Conservation (phyloP, 1,140 invertebrate species). For the Gonatopus flavifemur region DNA sequence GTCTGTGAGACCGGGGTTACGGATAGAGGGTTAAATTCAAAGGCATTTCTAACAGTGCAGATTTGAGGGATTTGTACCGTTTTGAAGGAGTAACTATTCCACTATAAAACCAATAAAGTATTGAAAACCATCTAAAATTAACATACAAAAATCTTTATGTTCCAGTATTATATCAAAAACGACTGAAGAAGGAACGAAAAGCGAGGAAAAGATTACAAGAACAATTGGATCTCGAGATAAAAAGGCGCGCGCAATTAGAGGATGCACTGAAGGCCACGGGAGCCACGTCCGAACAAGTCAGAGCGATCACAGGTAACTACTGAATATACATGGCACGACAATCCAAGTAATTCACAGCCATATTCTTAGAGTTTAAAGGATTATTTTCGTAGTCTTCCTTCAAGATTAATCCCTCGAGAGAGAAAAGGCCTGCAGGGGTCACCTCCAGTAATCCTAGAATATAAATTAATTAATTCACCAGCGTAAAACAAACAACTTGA, state of each 20-base stretch:
- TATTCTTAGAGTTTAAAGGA: background rate
- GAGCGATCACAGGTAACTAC: conserved; percentile 73
- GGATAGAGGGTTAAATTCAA: too few species aligned
- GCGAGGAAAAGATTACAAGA: conserved; percentile 80
- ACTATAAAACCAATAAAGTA: too few species aligned
- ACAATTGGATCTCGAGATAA: conserved; percentile 77
- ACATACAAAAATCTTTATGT: too few species aligned
- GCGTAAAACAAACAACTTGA: conserved; percentile 47
- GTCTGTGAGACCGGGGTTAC: too few species aligned
- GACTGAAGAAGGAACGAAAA: conserved; percentile 82
- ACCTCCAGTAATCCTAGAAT: conserved; percentile 42
- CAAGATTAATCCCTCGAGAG: background rate
- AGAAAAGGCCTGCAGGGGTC: too few species aligned
- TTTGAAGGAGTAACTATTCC: too few species aligned
- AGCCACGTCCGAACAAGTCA: conserved; percentile 72
- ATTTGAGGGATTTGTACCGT: too few species aligned
- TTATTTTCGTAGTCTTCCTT: background rate
- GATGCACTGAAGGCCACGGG: conserved; percentile 78
- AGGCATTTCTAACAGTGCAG: too few species aligned
- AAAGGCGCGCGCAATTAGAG: conserved; percentile 75
- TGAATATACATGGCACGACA: background rate
- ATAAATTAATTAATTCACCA: conserved; percentile 51
- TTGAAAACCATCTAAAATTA: too few species aligned
- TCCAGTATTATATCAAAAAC: conserved; percentile 83
- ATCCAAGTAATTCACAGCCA: background rate